Base-by-base conservation (phyloP, 2,888 invertebrate species). In the Microctonus hyperodae region DNA sequence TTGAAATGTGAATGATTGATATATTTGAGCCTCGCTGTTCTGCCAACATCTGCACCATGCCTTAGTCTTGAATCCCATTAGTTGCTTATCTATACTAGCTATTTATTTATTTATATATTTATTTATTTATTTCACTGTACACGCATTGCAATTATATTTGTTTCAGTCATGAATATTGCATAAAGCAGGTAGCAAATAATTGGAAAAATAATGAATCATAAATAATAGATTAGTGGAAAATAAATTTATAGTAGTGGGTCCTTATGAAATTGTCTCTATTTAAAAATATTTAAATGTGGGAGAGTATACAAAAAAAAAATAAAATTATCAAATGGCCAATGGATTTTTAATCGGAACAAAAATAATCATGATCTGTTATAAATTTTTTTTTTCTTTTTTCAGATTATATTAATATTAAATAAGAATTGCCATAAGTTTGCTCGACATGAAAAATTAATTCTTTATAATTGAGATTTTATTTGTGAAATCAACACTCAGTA, bases 381-480 rank as follows among this genome's bases (percentile, higher is more conserved):
- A 67, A 74, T 73, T 57, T 65, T 28, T 28, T 65, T 35, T 64
- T 51, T 65, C 62, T 73, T 58, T 76, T 75, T 81, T 77, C 77
- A 78, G 78, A 77, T 69, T 71, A 44, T 9, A 44, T 20, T 20
- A 1, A 20, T 44, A 71, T 65, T 76, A 78, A 82, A 79, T 78
- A 79, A 74, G 76, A 79, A 81, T 80, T 80, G 78, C 78, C 76
- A 74, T 68, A 20, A n/a, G 5, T 70, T 71, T 66, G 53, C 23
- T 40, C 25, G 7, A 22, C 40, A 37, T 59, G 2, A 37, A 37
- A 37, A n/a, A 11, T 5, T 5, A 11, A 37, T 13, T 13, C 4
- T n/a, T n/a, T n/a, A n/a, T n/a, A n/a, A n/a, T n/a, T n/a, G n/a
- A n/a, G n/a, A n/a, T n/a, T n/a, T n/a, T n/a, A n/a, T n/a, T n/a